phyloP scores from a whole-genome alignment of 2,113 vertebrate genomes.

The Cavia porcellus region DNA sequence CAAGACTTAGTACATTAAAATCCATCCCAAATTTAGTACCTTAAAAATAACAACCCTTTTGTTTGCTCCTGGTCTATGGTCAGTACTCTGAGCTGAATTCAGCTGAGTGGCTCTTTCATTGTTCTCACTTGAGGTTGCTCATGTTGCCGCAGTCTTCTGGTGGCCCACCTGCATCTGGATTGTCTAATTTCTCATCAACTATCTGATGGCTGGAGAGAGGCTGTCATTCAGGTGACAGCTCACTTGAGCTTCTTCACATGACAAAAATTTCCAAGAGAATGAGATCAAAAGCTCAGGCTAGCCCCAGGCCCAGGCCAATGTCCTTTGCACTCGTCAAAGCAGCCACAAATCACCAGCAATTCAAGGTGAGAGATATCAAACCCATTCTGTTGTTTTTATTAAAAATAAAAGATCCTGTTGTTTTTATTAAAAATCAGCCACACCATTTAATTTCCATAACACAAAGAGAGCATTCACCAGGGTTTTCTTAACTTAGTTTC shows the following conservation, averaged over 20 bases:
- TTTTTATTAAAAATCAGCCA: background rate
- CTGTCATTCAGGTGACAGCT: background rate
- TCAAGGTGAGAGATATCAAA: background rate
- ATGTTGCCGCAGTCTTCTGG: background rate
- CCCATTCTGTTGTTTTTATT: no score
- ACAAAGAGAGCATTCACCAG: background rate
- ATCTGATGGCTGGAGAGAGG: background rate
- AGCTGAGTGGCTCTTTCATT: background rate
- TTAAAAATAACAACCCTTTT: constrained; percentile 4
- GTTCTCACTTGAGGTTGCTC: background rate
- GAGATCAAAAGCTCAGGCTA: background rate
- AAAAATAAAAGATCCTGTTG: background rate
- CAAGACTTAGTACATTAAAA: background rate
- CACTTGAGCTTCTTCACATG: background rate
- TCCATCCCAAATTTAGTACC: background rate
- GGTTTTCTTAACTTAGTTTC: background rate
- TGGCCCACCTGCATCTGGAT: background rate
- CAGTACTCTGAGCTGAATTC: background rate
- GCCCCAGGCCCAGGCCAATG: no score
- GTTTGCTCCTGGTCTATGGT: background rate
- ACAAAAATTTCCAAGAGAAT: background rate
- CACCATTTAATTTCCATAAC: background rate
- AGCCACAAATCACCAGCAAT: background rate
- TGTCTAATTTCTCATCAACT: background rate
- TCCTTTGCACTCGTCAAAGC: background rate